Evolutionary conservation across 2,797 vertebrate genomes (phyloP).

Genomic region (Tokudaia tokunoshimensis): DNA sequence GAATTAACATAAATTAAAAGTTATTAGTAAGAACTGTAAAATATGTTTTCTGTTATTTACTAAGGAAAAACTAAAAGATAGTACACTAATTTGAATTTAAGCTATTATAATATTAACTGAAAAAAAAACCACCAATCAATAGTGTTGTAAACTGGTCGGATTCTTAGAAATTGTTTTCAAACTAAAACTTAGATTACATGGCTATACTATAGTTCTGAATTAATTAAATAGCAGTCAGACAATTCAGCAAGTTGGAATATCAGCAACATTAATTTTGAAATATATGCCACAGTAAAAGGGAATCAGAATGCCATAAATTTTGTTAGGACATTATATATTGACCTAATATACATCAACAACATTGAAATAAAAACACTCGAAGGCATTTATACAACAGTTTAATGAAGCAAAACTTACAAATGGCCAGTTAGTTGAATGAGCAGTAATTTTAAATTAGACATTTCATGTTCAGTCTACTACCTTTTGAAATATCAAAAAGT

Average conservation of each 20-base stretch:
- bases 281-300: not conserved
- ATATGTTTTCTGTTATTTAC: not conserved
- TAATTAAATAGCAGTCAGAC: not conserved
- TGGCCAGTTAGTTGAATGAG: not conserved
- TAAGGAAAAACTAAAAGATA: not conserved
- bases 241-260: not conserved
- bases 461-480: not conserved
- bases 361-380: not conserved
- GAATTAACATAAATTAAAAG: not conserved
- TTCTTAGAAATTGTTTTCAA: not conserved
- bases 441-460: not conserved
- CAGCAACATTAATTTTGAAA: not conserved
- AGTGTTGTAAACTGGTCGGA: not conserved
- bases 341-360: not conserved
- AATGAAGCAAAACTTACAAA: not conserved
- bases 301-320: not conserved
- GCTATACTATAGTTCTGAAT: not conserved
- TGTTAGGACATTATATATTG: conserved; percentile 10
- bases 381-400: not conserved
- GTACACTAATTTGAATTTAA: not conserved
- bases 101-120: not conserved
- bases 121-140: not conserved
- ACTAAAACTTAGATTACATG: not conserved
- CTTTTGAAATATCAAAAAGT: conserved; percentile 45
- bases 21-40: not conserved